These are phyloP conservation scores for Smittia aterrima DNA, from an alignment of 2,888 invertebrate genomes.

Conservation along the genomic window DNA sequence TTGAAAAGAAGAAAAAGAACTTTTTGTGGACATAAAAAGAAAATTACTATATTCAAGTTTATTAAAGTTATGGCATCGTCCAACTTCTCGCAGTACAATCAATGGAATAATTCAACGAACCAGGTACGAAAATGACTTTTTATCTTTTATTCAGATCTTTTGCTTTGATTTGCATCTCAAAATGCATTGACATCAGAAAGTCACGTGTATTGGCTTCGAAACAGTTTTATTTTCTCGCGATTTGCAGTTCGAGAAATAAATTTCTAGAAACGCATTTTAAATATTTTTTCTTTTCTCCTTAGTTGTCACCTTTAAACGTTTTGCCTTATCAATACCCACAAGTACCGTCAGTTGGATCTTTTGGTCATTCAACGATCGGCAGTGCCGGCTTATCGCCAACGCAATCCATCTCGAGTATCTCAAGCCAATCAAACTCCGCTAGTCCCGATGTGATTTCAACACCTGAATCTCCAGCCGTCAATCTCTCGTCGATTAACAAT, in stretches of 20 bases:
- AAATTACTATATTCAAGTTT: background rate
- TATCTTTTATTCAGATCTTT: background rate
- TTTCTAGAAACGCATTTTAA: background rate
- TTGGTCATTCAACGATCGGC: conserved; percentile 48
- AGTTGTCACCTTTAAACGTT: conserved; percentile 42
- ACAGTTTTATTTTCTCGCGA: too few relatives aligned
- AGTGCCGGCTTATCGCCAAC: conserved; percentile 52
- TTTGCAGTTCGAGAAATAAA: too few relatives aligned
- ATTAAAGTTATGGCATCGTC: conserved; percentile 34
- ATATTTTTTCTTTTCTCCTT: background rate
- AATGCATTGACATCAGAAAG: too few relatives aligned
- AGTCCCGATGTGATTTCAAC: conserved; percentile 39
- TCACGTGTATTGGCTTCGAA: too few relatives aligned
- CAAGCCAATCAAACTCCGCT: conserved; percentile 23
- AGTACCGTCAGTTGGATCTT: conserved; percentile 52
- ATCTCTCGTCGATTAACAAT: conserved; percentile 9
- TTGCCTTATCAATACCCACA: conserved; percentile 50
- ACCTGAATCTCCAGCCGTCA: conserved; percentile 13
- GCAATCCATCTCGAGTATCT: conserved; percentile 48
- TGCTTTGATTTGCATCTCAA: too few relatives aligned
- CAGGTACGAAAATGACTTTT: conserved; percentile 10
- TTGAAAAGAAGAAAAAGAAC: background rate
- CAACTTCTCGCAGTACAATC: conserved; percentile 36
- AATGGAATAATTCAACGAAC: conserved; percentile 34
- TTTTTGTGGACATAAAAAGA: background rate